Conservation (phyloP, 2,888 invertebrate genomes). For the Seira musarum region DNA sequence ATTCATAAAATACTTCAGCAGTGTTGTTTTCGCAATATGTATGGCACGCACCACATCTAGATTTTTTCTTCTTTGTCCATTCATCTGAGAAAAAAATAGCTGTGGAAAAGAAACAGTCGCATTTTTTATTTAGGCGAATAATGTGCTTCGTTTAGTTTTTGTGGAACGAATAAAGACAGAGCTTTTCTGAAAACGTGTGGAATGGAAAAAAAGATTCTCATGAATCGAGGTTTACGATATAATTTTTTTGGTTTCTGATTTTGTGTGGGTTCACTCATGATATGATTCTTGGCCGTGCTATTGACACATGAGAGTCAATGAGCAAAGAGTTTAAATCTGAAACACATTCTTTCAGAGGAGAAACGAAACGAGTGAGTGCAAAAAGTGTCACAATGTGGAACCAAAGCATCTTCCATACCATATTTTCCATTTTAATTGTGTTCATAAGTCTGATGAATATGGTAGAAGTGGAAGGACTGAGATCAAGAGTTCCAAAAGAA, state of each 20-base stretch:
- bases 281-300: no score
- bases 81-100: conserved; percentile 12
- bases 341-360: neutral
- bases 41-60: neutral
- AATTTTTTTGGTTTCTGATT: neutral
- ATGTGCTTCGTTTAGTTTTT: conserved; percentile 12
- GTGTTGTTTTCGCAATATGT: neutral
- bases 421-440: conserved; percentile 14
- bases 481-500: conserved; percentile 40
- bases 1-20: conserved; percentile 23
- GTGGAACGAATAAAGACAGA: no score
- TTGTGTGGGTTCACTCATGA: neutral
- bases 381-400: conserved; percentile 20
- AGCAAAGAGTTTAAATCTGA: neutral
- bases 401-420: neutral
- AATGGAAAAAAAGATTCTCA: neutral
- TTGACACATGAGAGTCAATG: neutral
- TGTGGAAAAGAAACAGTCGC: neutral
- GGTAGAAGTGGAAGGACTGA: conserved; percentile 4
- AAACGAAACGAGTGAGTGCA: no score
- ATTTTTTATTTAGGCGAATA: conserved; percentile 20
- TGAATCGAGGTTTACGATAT: neutral
- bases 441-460: conserved; percentile 6
- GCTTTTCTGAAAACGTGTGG: no score
- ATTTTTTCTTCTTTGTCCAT: conserved; percentile 37